Evolutionary conservation across 2,797 vertebrate genomes (phyloP), one percentile per base, ranked within the genome.

Genomic region (Anas flavirostris): DNA sequence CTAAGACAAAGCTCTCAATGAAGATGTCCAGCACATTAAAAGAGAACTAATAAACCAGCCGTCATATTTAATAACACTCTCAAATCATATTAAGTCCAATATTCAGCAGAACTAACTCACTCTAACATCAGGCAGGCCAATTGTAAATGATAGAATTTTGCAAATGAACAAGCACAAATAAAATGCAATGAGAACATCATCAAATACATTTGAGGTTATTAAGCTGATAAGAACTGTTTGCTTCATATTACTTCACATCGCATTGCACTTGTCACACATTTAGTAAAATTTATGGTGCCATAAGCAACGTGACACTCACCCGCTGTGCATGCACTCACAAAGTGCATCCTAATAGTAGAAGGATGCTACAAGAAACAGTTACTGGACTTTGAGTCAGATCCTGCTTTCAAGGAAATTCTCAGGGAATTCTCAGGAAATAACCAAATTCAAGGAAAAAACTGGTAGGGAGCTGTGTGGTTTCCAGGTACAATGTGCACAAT

Each of bases 111-210:
- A 95, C 29, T 41, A 88, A 90, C 76, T 62, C 74, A 18, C 76
- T 44, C 75, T 94, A 77, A 82, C 60, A 94, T 72, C 56, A 92
- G n/a, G 63, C 59, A 69, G 39, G 25, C 46, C 69, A 88, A 88
- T 46, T 73, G 59, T 25, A 96, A 94, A 91, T 92, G 23, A 94
- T 15, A 75, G 63, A 66, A 86, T 92, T 90, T 93, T 95, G 67
- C 35, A 92, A 94, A 92, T 58, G 59, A 92, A 84, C 67, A 88
- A 90, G 64, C 35, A 53, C 68, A 94, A 87, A 82, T 88, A 73
- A 93, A 95, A 93, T 88, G 67, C 52, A 84, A 84, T 88, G 46
- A 90, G 72, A 92, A 83, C 22, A 86, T 70, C 1, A 84, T 60
- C 1, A 21, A 92, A 86, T 44, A 67, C 16, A 59, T 78, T 94